Conservation (phyloP, 2,888 invertebrate species). For the Trissolcus brochymenae region DNA sequence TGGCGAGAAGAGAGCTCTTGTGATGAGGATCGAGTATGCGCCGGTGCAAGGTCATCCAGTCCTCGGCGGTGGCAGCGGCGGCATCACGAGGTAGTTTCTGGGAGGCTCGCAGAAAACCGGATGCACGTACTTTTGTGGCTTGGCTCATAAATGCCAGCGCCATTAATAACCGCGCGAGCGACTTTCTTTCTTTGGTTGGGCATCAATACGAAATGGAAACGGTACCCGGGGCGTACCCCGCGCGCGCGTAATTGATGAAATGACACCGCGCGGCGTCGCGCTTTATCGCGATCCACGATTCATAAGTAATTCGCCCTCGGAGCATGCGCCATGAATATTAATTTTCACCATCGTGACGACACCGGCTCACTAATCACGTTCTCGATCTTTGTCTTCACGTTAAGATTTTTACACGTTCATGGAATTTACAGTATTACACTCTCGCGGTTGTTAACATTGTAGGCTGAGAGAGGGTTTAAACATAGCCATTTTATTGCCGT, state of each 20-base stretch:
- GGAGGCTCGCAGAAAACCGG: slow-evolving; percentile 65
- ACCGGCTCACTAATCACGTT: slow-evolving; percentile 45
- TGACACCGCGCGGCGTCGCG: slow-evolving; percentile 57
- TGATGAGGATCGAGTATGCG: slow-evolving; percentile 33
- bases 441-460: slow-evolving; percentile 22
- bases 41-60: slow-evolving; percentile 65
- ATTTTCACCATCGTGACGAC: slow-evolving; percentile 56
- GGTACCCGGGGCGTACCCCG: slow-evolving; percentile 39
- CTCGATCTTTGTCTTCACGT: slow-evolving; percentile 52
- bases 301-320: slow-evolving; percentile 58
- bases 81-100: slow-evolving; percentile 60
- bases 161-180: slow-evolving; percentile 67
- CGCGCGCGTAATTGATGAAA: slow-evolving; percentile 63
- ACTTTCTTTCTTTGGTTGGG: slow-evolving; percentile 59
- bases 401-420: slow-evolving; percentile 40
- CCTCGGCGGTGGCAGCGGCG: slow-evolving; percentile 58
- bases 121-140: slow-evolving; percentile 64
- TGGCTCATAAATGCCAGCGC: slow-evolving; percentile 60
- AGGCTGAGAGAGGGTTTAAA: slow-evolving; percentile 11
- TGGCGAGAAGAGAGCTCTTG: slow-evolving; percentile 22
- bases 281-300: slow-evolving; percentile 60
- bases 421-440: slow-evolving; percentile 33
- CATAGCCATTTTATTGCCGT: slow-evolving; percentile 24
- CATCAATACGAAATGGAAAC: slow-evolving; percentile 36
- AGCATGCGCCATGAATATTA: slow-evolving; percentile 57